phyloP scores from a whole-genome alignment of 1,140 invertebrate species.

The Tetramorium alpestre region DNA sequence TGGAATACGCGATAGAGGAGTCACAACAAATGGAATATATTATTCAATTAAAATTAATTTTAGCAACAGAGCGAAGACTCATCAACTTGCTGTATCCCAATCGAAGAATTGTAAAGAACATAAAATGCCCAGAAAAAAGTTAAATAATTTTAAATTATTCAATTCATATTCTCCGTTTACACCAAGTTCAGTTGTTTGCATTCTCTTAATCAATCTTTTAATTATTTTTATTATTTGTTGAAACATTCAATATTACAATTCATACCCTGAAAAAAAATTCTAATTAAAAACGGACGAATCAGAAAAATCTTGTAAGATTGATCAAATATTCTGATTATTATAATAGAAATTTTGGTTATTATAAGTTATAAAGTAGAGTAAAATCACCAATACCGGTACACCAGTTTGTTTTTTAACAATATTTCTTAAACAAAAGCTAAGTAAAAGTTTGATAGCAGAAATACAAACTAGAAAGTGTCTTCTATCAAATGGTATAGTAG shows the following conservation, averaged over 20 bases:
- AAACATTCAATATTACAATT: not conserved
- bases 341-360: too few relatives aligned
- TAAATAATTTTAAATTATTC: not conserved
- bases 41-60: not conserved
- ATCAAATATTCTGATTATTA: too few relatives aligned
- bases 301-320: too few relatives aligned
- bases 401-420: too few relatives aligned
- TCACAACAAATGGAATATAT: not conserved
- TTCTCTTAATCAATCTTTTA: not conserved
- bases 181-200: not conserved
- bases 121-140: not conserved
- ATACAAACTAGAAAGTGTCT: too few relatives aligned
- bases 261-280: too few relatives aligned
- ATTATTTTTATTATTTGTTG: not conserved
- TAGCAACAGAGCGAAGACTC: not conserved
- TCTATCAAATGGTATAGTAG: too few relatives aligned
- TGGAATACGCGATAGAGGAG: slow-evolving; percentile 12
- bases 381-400: too few relatives aligned
- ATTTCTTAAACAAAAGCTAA: too few relatives aligned
- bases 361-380: too few relatives aligned
- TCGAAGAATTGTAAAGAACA: not conserved
- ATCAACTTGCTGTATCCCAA: not conserved
- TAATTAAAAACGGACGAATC: too few relatives aligned
- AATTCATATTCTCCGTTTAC: not conserved
- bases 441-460: too few relatives aligned